Base-by-base conservation (phyloP, 2,113 vertebrate genomes). In the Nesoenas mayeri region DNA sequence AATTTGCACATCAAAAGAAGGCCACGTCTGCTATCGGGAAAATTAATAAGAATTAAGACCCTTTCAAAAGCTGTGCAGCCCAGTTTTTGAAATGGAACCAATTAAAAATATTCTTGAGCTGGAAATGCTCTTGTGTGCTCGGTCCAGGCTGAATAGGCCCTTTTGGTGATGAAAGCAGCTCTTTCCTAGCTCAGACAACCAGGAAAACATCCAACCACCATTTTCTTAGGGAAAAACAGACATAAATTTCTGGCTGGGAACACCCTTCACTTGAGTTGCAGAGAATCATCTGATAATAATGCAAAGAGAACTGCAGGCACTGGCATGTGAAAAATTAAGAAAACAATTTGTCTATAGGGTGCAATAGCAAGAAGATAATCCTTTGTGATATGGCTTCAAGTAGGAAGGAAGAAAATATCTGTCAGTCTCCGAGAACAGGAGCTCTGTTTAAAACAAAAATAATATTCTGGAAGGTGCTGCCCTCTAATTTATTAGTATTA, bases 1-100 rank as follows among this genome's bases (percentile, higher is more conserved):
- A 20, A 97, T 97, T 97, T 97, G 92, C 93, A 96, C 93, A 96
- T 97, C 93, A 97, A 97, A 97, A 93, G 91, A 58, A 93, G 79
- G 79, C 88, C 73, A 34, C 3, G 67, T 67, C 78, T 79, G 79
- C 79, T 69, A 26, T 57, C 2, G 3, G 89, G 67, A 79, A 95
- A 96, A 97, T 97, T 95, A 96, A 96, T 96, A 80, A 91, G 89
- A 95, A 96, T 95, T 94, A 96, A 65, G 66, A 22, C 2, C 50
- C 74, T 96, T 95, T 91, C 91, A 71, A 84, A 92, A 85, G 90
- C 83, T 71, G 24, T 29, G 60, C 79, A 79, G 88, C 48, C 53
- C 34, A 7, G 6, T 74, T 67, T 77, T 89, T 89, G 72, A 94
- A 95, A 96, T 48, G 25, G 77, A 97, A 90, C 42, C 93, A 95